Percentiles rank a stretch among this genome's conserved stretches.
These are phyloP conservation scores for Drosophila paracracens DNA, from an alignment of 2,888 invertebrate species.

Conservation along the genomic window DNA sequence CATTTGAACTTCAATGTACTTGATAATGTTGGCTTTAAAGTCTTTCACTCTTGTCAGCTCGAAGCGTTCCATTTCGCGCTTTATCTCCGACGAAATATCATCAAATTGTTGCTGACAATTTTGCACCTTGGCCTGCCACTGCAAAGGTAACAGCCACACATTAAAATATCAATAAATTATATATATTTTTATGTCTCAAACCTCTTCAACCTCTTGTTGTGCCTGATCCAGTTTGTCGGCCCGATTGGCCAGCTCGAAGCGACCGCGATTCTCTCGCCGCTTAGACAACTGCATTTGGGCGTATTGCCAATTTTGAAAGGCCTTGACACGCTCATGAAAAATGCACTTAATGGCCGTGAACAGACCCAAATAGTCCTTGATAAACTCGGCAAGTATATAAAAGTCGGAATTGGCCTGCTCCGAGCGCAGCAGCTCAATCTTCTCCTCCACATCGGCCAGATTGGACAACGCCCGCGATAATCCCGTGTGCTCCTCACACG, in stretches of 20 bases:
- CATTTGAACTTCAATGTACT: constrained; percentile 97
- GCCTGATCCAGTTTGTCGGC: constrained; percentile 95
- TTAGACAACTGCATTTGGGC: constrained; percentile 97
- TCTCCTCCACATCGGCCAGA: constrained; percentile 93
- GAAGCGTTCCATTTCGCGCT: constrained; percentile 96
- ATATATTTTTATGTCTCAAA: constrained; percentile 82
- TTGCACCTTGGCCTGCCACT: constrained; percentile 99
- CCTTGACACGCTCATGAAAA: constrained; percentile 90
- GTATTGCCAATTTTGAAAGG: constrained; percentile 97
- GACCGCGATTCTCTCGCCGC: constrained; percentile 96
- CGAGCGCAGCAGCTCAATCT: constrained; percentile 94
- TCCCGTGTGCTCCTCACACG: constrained; percentile 96
- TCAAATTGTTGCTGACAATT: constrained; percentile 98
- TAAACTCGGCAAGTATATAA: constrained; percentile 95
- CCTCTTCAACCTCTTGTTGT: constrained; percentile 96
- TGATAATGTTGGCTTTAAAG: constrained; percentile 94
- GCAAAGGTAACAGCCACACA: constrained; percentile 42
- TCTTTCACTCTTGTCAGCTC: constrained; percentile 95
- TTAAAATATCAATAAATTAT: not conserved
- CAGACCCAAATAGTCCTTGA: constrained; percentile 97
- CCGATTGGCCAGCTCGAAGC: constrained; percentile 95
- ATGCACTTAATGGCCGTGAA: constrained; percentile 95
- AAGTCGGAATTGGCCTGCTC: constrained; percentile 98
- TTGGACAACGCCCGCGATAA: constrained; percentile 95
- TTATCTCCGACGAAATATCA: constrained; percentile 96